Base-by-base conservation (phyloP, 2,888 invertebrate genomes). In the Pristionchus fissidentatus region DNA sequence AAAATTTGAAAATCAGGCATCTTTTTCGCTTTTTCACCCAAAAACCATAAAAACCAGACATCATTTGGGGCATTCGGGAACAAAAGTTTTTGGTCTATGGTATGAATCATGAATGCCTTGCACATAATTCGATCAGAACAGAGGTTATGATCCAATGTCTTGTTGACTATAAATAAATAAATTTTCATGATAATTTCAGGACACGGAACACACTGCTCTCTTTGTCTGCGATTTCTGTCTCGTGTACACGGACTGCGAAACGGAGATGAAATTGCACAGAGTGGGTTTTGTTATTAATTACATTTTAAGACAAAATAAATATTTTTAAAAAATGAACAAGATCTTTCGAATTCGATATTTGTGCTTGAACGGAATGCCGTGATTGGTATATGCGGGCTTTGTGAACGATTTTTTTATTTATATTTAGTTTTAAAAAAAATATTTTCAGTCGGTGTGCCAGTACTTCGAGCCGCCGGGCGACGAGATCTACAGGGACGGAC, bases 401-500 rank as follows among this genome's bases (percentile, higher is more conserved):
- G n/a, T n/a, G n/a, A n/a, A n/a, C n/a, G n/a, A n/a, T n/a, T n/a
- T n/a, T 35, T 35, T 77, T 77, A 32, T 46, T 77, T 49, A n/a
- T n/a, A n/a, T n/a, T n/a, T n/a, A n/a, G n/a, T n/a, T n/a, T n/a
- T n/a, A n/a, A n/a, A n/a, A n/a, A n/a, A n/a, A n/a, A n/a, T n/a
- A 62, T 13, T 32, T 35, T 3, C 70, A 70, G 70, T 41, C n/a
- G 7, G 38, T 19, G n/a, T 70, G 70, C 70, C 1, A n/a, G n/a
- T 8, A 19, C 41, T 22, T n/a, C 1, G 41, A 96, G 92, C 98
- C 98, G 0, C 96, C 96, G 22, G 98, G 98, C 0, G 95, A 95
- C 92, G 97, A 98, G 94, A 98, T 98, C 89, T 98, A 98, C 93
- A 94, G 97, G 52, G 97, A 97, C 93, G 97, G 96, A 55, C 22